Evolutionary conservation across 2,797 vertebrate genomes (phyloP).

Genomic region (Gallinago stenura): DNA sequence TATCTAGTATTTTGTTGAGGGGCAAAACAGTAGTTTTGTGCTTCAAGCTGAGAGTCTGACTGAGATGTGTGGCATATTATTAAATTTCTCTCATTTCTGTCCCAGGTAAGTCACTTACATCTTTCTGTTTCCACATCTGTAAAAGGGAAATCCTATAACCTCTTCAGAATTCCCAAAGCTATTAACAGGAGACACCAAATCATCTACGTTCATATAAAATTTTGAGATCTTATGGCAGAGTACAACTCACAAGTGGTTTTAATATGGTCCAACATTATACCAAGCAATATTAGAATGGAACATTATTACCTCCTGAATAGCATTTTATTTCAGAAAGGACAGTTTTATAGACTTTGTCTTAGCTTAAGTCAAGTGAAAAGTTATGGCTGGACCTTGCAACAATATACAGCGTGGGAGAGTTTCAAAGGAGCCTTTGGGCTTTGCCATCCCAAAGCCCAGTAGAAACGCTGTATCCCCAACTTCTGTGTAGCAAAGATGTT

Average conservation of each 20-base stretch:
- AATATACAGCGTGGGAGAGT: neutral
- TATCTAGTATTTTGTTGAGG: neutral
- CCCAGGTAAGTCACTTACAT: neutral
- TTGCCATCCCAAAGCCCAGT: neutral
- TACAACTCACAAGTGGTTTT: neutral
- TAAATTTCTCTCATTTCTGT: conserved; percentile 7
- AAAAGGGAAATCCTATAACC: neutral
- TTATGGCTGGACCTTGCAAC: neutral
- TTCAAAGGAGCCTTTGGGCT: neutral
- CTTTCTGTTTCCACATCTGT: neutral
- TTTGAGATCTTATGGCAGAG: neutral
- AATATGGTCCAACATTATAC: neutral
- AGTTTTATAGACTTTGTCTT: conserved; percentile 4
- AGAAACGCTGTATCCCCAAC: neutral
- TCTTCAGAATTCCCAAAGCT: neutral
- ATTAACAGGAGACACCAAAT: neutral
- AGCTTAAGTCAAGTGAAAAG: neutral
- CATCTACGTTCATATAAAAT: neutral
- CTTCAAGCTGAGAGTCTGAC: neutral
- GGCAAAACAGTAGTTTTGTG: neutral
- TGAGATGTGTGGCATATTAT: neutral
- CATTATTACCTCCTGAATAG: neutral
- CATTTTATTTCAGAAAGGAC: neutral
- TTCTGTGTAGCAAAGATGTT: neutral
- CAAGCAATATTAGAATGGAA: neutral